These are phyloP conservation scores for Iselma pallidipennis DNA, from an alignment of 2,888 invertebrate genomes.

Conservation along the genomic window DNA sequence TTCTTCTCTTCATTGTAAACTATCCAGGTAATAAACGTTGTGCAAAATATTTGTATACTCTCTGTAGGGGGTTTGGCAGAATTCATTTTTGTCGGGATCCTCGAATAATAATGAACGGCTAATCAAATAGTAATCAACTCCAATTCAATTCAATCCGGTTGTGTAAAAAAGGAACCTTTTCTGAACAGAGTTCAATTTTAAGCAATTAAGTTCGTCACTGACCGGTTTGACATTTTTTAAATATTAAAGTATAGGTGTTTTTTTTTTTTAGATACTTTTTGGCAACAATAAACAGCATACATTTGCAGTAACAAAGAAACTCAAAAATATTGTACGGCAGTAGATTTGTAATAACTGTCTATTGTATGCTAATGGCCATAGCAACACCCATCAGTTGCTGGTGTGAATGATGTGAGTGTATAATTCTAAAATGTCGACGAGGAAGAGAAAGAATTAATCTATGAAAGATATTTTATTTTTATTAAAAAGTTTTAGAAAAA, in stretches of 20 bases:
- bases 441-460: background rate
- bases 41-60: background rate
- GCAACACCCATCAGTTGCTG: conserved; percentile 25
- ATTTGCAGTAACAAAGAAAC: background rate
- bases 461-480: too few relatives aligned
- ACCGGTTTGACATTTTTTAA: background rate
- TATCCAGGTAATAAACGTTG: background rate
- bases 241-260: background rate
- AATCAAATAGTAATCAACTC: too few relatives aligned
- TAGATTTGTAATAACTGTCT: conserved; percentile 20
- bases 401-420: conserved; percentile 20
- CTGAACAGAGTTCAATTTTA: background rate
- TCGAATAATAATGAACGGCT: background rate
- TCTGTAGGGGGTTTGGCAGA: background rate
- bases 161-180: background rate
- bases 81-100: background rate
- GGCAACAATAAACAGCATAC: background rate
- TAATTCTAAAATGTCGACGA: background rate
- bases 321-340: background rate
- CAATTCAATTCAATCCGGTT: background rate
- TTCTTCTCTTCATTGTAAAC: background rate
- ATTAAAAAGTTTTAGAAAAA: too few relatives aligned
- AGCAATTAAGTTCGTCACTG: background rate
- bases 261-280: background rate
- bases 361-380: conserved; percentile 28